Base-by-base conservation (phyloP, 2,797 vertebrate genomes). In the Bucorvus abyssinicus region DNA sequence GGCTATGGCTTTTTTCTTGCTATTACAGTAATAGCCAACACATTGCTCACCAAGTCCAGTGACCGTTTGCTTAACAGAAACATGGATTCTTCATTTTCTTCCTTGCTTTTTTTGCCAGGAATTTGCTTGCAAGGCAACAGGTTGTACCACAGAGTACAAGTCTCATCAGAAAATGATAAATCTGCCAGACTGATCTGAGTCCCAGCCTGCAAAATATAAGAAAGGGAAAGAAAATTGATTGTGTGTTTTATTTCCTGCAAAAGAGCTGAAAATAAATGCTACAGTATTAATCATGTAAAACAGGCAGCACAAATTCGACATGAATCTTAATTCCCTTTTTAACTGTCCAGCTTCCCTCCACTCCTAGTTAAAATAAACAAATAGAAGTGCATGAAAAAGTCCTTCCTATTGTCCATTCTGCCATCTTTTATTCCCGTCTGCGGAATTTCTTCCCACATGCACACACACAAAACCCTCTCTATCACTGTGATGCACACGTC, bases 181-280 rank as follows among this genome's bases (percentile, higher is more conserved):
- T 98, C 98, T 56, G 97, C 97, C 95, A 98, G 91, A 73, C 97
- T 98, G 88, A 98, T 97, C 75, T 98, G 98, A 71, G 96, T 98
- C 67, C 98, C 98, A 53, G 98, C 98, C 98, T 98, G 87, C 9
- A 79, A 16, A 77, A 93, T 94, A 77, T 7, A 61, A 90, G 73
- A 89, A 88, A 82, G 21, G 5, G 20, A 40, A 36, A 65, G 8
- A 63, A 8, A 44, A 65, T 7, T 2, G 32, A 17, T 79, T 30
- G 16, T 50, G 26, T 40, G 14, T 42, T 64, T 42, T 11, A 21
- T 77, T 86, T 56, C 49, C 44, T 70, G 26, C 20, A 64, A 56
- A 75, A 42, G 42, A 77, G 42, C 8, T 84, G 47, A 84, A 87
- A 76, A 80, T 30, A 56, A 70, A 40, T 45, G 81, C 57, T 82